phyloP scores from a whole-genome alignment of 2,888 invertebrate species.

The Ectemnius continuus region DNA sequence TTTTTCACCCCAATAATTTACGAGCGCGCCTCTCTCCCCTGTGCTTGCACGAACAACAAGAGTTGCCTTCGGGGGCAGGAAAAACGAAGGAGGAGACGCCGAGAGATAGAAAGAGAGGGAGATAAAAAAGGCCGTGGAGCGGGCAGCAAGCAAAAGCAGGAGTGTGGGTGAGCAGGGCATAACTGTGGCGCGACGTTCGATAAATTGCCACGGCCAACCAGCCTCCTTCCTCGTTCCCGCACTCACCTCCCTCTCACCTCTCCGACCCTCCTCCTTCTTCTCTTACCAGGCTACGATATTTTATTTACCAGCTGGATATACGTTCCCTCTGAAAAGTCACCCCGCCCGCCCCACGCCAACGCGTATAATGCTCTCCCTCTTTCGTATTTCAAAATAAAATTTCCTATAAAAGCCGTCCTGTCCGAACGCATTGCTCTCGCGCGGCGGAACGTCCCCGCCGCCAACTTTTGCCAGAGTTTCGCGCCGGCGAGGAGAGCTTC shows the following conservation, averaged over 20 bases:
- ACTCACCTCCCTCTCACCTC: too few species aligned
- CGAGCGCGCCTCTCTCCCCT: slow-evolving; percentile 34
- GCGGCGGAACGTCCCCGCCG: too few species aligned
- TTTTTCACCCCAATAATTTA: slow-evolving; percentile 64
- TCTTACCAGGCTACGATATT: slow-evolving; percentile 50
- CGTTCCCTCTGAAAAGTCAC: slow-evolving; percentile 37
- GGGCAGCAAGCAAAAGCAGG: neutral
- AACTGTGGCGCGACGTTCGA: slow-evolving; percentile 58
- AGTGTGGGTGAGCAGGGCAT: slow-evolving; percentile 18
- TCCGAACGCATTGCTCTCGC: too few species aligned
- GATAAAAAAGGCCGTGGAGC: slow-evolving; percentile 8
- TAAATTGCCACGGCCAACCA: slow-evolving; percentile 55
- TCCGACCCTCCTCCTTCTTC: too few species aligned
- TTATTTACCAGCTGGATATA: slow-evolving; percentile 62
- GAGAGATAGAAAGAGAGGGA: neutral
- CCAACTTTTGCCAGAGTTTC: too few species aligned
- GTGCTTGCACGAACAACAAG: slow-evolving; percentile 6
- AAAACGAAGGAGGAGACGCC: too few species aligned
- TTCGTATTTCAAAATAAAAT: too few species aligned
- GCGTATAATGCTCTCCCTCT: too few species aligned
- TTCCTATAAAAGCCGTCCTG: too few species aligned
- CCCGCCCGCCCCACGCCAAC: slow-evolving; percentile 23
- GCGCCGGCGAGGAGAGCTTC: too few species aligned
- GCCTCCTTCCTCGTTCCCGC: slow-evolving; percentile 53
- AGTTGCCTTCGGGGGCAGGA: too few species aligned